Conservation (phyloP, 1,140 invertebrate genomes). For the Tachypleus tridentatus region DNA sequence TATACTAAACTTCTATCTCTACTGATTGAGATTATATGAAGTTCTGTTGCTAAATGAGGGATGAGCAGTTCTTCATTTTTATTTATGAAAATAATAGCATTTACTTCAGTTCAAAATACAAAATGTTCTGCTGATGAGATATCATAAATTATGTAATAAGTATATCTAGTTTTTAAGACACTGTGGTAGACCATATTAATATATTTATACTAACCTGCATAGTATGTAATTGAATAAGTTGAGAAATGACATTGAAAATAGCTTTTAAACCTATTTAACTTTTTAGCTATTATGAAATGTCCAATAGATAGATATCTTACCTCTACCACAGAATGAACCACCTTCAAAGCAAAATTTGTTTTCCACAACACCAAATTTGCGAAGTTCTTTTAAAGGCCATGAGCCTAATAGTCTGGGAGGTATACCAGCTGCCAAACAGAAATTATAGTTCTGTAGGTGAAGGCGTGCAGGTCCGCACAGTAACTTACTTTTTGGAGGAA, state of each 20-base stretch:
- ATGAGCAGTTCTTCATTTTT: too few relatives aligned
- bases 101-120: neutral
- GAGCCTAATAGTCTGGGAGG: constrained; percentile 59
- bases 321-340: constrained; percentile 66
- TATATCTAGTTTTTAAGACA: neutral
- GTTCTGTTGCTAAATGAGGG: too few relatives aligned
- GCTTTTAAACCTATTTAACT: neutral
- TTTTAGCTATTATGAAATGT: neutral
- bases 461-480: constrained; percentile 60
- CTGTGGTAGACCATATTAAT: neutral
- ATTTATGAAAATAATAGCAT: too few relatives aligned
- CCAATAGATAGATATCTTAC: constrained; percentile 16
- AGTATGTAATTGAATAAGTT: neutral
- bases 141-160: constrained; percentile 1
- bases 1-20: too few relatives aligned
- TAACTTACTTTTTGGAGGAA: constrained; percentile 54
- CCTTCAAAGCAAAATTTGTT: constrained; percentile 80
- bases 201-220: neutral
- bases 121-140: neutral
- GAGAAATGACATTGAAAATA: neutral
- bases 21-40: too few relatives aligned
- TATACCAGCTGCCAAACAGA: constrained; percentile 64
- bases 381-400: constrained; percentile 62
- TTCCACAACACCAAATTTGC: constrained; percentile 74
- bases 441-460: constrained; percentile 61